Percentiles rank a stretch among this genome's conserved stretches.
Evolutionary conservation across 2,113 vertebrate genomes (phyloP).

Genomic region (Eulemur rufifrons): DNA sequence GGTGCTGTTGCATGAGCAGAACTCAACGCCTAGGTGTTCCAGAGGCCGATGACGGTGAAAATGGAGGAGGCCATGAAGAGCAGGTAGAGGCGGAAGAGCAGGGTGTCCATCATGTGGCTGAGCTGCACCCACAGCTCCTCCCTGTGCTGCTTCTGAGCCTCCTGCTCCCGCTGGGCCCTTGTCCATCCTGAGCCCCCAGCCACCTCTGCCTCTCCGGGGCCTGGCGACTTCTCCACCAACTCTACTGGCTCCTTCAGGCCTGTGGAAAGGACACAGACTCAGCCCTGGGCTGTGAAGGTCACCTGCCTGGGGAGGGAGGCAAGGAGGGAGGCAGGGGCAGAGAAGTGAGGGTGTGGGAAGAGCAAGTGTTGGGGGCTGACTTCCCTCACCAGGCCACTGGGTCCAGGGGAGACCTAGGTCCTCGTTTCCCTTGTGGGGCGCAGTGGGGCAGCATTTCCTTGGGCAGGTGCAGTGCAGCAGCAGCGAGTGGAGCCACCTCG

Average conservation of each 20-base stretch:
- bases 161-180: neutral
- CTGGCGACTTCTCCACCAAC: neutral
- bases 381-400: slow-evolving; percentile 28
- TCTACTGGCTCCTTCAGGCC: slow-evolving; percentile 34
- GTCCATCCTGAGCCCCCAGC: neutral
- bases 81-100: slow-evolving; percentile 60
- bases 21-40: neutral
- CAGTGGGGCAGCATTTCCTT: neutral
- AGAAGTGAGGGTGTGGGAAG: neutral
- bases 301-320: too few species aligned
- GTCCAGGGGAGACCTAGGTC: neutral
- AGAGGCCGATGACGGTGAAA: neutral
- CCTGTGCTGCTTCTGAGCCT: neutral
- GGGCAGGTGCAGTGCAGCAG: neutral
- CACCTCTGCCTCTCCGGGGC: neutral
- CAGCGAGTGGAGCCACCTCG: slow-evolving; percentile 75
- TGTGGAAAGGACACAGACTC: neutral
- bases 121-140: slow-evolving; percentile 33
- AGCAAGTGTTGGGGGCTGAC: neutral
- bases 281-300: neutral
- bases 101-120: slow-evolving; percentile 23
- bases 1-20: neutral
- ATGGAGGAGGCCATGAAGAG: slow-evolving; percentile 47
- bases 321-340: neutral
- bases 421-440: neutral